phyloP scores from a whole-genome alignment of 30 jellyfish, hydroid and myxozoan genomes.

The Rhopilema esculentum region DNA sequence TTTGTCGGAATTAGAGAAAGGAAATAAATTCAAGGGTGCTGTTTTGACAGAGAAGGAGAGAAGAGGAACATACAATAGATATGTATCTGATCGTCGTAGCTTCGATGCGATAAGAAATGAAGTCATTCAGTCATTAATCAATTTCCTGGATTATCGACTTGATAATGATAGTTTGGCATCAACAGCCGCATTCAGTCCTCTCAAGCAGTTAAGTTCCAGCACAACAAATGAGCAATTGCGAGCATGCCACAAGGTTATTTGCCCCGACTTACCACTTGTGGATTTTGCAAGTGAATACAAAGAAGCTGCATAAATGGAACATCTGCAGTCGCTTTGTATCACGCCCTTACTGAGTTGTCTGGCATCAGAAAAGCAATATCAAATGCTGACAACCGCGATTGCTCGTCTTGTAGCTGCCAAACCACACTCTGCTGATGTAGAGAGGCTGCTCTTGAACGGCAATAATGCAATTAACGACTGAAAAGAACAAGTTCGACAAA shows the following conservation, averaged over 20 bases:
- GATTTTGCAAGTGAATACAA: not conserved
- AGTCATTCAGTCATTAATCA: constrained; percentile 35
- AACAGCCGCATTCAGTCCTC: constrained; percentile 24
- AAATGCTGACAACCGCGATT: constrained; percentile 19
- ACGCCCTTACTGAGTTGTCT: not conserved
- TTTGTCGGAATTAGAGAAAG: not conserved
- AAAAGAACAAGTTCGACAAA: too few species aligned
- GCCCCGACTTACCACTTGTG: not conserved
- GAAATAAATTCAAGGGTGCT: constrained; percentile 4
- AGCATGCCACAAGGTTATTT: not conserved
- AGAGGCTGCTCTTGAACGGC: too few species aligned
- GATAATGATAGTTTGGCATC: constrained; percentile 45
- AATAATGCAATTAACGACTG: too few species aligned
- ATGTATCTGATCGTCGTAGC: not conserved
- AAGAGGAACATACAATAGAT: too few species aligned
- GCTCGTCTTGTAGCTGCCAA: constrained; percentile 59
- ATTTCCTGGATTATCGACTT: constrained; percentile 31
- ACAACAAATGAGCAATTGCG: not conserved
- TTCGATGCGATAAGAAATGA: constrained; percentile 50
- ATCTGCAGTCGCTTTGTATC: not conserved
- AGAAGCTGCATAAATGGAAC: not conserved
- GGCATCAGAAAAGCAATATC: not conserved
- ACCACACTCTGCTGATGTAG: constrained; percentile 64
- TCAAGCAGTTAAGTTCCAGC: not conserved
- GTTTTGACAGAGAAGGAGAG: too few species aligned